Conservation (phyloP, 2,113 vertebrate genomes). For the Castor canadensis region DNA sequence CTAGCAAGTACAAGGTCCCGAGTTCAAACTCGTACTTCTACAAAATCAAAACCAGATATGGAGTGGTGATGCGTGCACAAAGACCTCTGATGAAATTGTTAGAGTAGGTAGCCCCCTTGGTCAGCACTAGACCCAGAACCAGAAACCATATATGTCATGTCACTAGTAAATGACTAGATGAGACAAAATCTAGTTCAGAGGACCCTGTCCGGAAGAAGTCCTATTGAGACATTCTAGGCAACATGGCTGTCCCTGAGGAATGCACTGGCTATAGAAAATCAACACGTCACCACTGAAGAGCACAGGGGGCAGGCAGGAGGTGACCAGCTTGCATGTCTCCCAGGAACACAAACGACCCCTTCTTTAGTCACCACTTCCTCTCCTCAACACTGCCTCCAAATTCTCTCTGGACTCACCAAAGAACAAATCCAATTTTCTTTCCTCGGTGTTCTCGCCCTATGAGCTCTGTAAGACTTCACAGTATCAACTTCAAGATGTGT, state of each 20-base stretch:
- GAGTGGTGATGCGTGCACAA: fast-evolving
- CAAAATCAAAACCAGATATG: not conserved
- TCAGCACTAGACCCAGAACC: not conserved
- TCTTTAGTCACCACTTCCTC: not conserved
- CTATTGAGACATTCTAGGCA: not conserved
- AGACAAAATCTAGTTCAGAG: not conserved
- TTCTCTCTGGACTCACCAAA: not conserved
- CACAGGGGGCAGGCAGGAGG: not conserved
- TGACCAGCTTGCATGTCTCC: not conserved
- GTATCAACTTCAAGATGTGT: not conserved
- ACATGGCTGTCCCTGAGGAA: not conserved
- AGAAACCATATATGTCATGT: not conserved
- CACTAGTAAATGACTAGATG: not conserved
- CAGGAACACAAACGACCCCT: not conserved
- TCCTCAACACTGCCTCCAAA: not conserved
- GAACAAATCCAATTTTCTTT: not conserved
- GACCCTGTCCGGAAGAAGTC: not conserved
- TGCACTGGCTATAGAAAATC: not conserved
- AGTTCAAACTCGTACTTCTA: too few species aligned
- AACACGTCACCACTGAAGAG: not conserved
- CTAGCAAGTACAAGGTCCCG: too few species aligned
- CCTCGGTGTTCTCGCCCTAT: not conserved
- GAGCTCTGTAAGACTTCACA: not conserved
- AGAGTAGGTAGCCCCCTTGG: not conserved
- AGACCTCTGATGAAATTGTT: not conserved